Conservation (phyloP, 2,113 vertebrate species). For the Oreochromis spilurus region DNA sequence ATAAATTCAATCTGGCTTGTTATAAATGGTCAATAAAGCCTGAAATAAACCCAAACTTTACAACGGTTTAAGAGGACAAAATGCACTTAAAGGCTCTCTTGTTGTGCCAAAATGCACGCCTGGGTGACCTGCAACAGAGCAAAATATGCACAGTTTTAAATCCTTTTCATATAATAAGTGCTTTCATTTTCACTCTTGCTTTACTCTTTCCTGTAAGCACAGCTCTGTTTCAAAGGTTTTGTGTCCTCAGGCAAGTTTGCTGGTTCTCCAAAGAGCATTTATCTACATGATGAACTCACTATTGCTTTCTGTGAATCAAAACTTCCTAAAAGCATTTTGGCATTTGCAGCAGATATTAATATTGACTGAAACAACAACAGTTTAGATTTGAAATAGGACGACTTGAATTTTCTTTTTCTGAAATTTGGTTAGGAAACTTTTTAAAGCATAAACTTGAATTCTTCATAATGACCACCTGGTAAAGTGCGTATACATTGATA, state of each 20-base stretch:
- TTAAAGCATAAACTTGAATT: not conserved
- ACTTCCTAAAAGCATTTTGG: not conserved
- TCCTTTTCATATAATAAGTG: not conserved
- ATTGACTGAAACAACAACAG: not conserved
- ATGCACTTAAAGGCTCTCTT: not conserved
- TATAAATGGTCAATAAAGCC: not conserved
- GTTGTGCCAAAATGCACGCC: not conserved
- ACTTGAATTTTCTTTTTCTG: not conserved
- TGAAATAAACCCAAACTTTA: not conserved
- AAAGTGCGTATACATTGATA: not conserved
- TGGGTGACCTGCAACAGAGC: not conserved
- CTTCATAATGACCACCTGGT: not conserved
- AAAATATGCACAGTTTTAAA: not conserved
- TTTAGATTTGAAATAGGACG: not conserved
- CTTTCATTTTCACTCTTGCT: not conserved
- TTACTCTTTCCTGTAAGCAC: not conserved
- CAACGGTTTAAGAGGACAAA: not conserved
- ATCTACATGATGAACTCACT: not conserved
- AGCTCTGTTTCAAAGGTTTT: conserved; percentile 1
- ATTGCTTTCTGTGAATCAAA: not conserved
- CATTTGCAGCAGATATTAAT: not conserved
- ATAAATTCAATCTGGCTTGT: not conserved
- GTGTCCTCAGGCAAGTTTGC: not conserved
- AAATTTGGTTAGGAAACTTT: not conserved
- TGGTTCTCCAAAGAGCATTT: conserved; percentile 14